Conservation (phyloP, 2,888 invertebrate genomes). For the Lasioglossum pauxillum region DNA sequence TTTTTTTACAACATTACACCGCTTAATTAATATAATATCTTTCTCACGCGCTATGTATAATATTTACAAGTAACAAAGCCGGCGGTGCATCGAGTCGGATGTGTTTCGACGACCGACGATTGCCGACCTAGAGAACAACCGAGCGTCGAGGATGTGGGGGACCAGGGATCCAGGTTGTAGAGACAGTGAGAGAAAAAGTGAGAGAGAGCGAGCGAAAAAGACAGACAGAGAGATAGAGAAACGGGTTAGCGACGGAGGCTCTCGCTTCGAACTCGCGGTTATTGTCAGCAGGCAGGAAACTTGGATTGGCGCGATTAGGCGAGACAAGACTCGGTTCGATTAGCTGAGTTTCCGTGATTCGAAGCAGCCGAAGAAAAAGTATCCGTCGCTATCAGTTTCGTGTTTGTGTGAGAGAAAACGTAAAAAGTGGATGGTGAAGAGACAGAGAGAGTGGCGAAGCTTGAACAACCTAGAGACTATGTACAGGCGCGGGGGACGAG, state of each 20-base stretch:
- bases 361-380: not conserved
- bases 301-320: not conserved
- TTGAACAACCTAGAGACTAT: conserved; percentile 80
- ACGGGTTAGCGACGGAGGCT: not conserved
- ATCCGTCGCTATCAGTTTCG: not conserved
- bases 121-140: conserved; percentile 21
- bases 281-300: not conserved
- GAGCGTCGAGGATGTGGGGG: conserved; percentile 13
- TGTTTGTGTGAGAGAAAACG: not conserved
- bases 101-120: conserved; percentile 18
- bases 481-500: conserved; percentile 84
- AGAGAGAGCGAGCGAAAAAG: not conserved
- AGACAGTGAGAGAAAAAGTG: not conserved
- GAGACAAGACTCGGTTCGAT: not conserved
- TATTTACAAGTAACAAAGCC: conserved; percentile 79
- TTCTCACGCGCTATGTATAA: conserved; percentile 79
- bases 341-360: not conserved
- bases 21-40: conserved; percentile 78
- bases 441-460: conserved; percentile 54
- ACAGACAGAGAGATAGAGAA: not conserved
- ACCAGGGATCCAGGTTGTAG: not conserved
- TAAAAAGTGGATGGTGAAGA: conserved; percentile 17
- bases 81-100: conserved; percentile 65
- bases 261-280: not conserved
- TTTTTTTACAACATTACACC: conserved; percentile 81